These are phyloP conservation scores for Brachyistius frenatus DNA, from an alignment of 2,113 vertebrate genomes.

Conservation along the genomic window DNA sequence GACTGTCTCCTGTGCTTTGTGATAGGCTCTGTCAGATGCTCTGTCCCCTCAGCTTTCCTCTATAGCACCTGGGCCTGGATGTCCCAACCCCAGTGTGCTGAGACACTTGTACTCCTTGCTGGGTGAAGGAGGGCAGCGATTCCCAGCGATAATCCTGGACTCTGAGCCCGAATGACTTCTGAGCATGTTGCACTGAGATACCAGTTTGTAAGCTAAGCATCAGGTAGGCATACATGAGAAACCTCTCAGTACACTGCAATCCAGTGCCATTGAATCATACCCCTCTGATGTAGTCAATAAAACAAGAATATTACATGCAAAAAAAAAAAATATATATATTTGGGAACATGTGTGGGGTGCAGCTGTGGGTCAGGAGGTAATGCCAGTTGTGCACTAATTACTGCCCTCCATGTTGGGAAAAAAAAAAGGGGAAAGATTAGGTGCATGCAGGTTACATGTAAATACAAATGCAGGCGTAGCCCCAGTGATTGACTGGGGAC, in stretches of 20 bases:
- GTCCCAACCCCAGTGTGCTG: conserved; percentile 65
- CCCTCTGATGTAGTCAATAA: background rate
- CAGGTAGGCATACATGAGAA: conserved; percentile 3
- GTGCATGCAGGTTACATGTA: too few species aligned
- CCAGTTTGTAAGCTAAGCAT: conserved; percentile 9
- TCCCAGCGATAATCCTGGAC: conserved; percentile 89
- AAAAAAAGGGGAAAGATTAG: too few species aligned
- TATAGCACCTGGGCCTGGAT: conserved; percentile 34
- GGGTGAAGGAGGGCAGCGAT: conserved; percentile 86
- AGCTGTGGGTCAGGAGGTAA: too few species aligned
- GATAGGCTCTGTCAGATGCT: conserved; percentile 86
- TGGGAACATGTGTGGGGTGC: too few species aligned
- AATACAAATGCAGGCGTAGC: too few species aligned
- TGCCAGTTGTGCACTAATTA: too few species aligned
- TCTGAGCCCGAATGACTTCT: conserved; percentile 78
- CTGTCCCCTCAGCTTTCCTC: conserved; percentile 82
- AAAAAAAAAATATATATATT: too few species aligned
- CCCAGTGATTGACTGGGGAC: too few species aligned
- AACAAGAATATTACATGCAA: background rate
- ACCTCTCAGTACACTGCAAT: background rate
- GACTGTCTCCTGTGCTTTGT: conserved; percentile 22
- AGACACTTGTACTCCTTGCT: conserved; percentile 88
- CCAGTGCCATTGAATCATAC: background rate
- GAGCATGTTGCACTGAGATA: conserved; percentile 3
- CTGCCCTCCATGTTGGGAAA: too few species aligned